Conservation (phyloP, 2,888 invertebrate species). For the Erynnis tages region DNA sequence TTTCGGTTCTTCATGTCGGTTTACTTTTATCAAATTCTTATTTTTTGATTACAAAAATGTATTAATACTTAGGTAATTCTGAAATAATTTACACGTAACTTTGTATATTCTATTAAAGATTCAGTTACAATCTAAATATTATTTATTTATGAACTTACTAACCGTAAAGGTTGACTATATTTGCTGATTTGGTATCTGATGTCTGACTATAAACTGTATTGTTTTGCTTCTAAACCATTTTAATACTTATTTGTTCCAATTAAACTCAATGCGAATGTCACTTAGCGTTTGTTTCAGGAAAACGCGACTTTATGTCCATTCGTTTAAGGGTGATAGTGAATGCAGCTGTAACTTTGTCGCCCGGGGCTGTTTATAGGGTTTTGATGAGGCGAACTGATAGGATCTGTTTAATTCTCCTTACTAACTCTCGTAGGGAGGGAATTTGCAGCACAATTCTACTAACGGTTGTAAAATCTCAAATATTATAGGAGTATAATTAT, state of each 20-base stretch:
- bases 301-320: background rate
- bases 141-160: too few relatives aligned
- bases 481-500: too few relatives aligned
- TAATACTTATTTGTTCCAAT: background rate
- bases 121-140: too few relatives aligned
- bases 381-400: constrained; percentile 3
- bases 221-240: background rate
- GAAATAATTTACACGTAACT: too few relatives aligned
- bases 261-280: background rate
- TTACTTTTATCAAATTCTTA: too few relatives aligned
- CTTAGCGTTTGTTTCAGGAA: background rate
- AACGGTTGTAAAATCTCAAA: background rate
- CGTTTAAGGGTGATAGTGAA: background rate
- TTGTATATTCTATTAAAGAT: too few relatives aligned
- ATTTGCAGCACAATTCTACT: background rate
- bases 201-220: background rate
- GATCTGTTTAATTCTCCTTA: constrained; percentile 6
- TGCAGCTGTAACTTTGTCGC: background rate
- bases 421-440: background rate
- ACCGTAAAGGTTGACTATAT: background rate
- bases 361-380: background rate
- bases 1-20: too few relatives aligned
- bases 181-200: constrained; percentile 1
- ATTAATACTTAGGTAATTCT: too few relatives aligned
- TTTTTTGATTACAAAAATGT: too few relatives aligned